Conservation (phyloP, 1,140 invertebrate species). For the Drosophila kepulauana region DNA sequence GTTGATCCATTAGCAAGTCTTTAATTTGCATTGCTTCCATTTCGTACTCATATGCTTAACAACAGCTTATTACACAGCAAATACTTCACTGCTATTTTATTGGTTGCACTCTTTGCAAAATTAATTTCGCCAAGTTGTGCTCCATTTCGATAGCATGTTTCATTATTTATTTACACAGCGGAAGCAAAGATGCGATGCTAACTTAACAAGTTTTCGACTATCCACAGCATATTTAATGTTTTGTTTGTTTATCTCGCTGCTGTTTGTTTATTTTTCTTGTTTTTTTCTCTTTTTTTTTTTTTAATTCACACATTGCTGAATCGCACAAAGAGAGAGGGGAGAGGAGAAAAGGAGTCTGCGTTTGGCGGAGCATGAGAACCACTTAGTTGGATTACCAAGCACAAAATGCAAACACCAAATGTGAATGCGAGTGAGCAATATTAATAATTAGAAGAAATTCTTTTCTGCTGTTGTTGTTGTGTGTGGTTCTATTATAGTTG, state of each 20-base stretch:
- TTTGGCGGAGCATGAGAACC: conserved; percentile 24
- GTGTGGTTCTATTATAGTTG: not conserved
- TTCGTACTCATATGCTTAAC: too few species aligned
- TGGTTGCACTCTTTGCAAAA: not conserved
- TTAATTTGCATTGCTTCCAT: too few species aligned
- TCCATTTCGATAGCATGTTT: not conserved
- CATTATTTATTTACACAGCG: conserved; percentile 19
- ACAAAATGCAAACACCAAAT: conserved; percentile 22
- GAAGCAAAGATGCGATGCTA: conserved; percentile 28
- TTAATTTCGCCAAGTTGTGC: not conserved
- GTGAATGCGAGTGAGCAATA: conserved; percentile 26
- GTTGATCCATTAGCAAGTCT: conserved; percentile 1
- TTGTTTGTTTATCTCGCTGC: conserved; percentile 14
- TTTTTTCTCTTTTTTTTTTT: conserved; percentile 10
- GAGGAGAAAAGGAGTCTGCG: not conserved
- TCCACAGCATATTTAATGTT: conserved; percentile 23
- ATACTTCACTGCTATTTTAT: not conserved
- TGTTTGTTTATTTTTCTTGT: conserved; percentile 9
- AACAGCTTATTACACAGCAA: too few species aligned
- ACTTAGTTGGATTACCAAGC: conserved; percentile 44
- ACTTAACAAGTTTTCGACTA: conserved; percentile 35
- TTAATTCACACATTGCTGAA: conserved; percentile 35
- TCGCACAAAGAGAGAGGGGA: not conserved
- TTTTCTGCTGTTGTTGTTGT: not conserved
- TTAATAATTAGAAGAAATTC: conserved; percentile 51